A percentile compares a stretch with the other conserved stretches of the same genome.
These are phyloP conservation scores for Numenius arquata DNA, from an alignment of 2,113 vertebrate genomes.

Conservation along the genomic window DNA sequence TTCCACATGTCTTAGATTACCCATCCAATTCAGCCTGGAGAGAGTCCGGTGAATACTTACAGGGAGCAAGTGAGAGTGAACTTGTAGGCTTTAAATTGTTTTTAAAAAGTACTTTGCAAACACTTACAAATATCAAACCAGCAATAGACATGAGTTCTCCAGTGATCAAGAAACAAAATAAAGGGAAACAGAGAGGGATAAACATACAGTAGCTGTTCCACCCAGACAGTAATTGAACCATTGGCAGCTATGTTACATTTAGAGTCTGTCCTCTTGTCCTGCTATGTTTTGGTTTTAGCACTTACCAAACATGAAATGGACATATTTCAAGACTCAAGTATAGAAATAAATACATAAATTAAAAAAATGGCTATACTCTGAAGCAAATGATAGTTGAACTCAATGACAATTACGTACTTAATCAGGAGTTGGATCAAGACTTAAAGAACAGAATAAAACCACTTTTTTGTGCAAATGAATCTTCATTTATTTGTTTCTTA, in stretches of 20 bases:
- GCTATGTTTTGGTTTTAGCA: conserved; percentile 1
- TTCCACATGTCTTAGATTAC: background rate
- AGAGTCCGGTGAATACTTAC: background rate
- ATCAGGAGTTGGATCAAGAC: background rate
- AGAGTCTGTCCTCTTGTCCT: background rate
- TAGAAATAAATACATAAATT: background rate
- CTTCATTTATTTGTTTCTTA: background rate
- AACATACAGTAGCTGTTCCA: background rate
- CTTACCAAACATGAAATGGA: background rate
- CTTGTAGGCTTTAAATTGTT: background rate
- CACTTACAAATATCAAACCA: background rate
- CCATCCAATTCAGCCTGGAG: background rate
- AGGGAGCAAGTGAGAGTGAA: background rate
- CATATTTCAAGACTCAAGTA: conserved; percentile 18
- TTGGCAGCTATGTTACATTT: background rate
- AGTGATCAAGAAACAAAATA: background rate
- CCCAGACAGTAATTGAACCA: background rate
- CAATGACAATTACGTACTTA: background rate
- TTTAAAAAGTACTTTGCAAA: background rate
- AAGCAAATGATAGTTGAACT: background rate
- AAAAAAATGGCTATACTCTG: background rate
- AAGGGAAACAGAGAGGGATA: background rate
- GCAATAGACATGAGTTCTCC: background rate
- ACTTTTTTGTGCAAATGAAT: background rate
- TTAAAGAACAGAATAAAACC: background rate